Evolutionary conservation across 2,888 invertebrate genomes (phyloP), one percentile per base, ranked within the genome.

Genomic region (Dicranocentrus wangi): DNA sequence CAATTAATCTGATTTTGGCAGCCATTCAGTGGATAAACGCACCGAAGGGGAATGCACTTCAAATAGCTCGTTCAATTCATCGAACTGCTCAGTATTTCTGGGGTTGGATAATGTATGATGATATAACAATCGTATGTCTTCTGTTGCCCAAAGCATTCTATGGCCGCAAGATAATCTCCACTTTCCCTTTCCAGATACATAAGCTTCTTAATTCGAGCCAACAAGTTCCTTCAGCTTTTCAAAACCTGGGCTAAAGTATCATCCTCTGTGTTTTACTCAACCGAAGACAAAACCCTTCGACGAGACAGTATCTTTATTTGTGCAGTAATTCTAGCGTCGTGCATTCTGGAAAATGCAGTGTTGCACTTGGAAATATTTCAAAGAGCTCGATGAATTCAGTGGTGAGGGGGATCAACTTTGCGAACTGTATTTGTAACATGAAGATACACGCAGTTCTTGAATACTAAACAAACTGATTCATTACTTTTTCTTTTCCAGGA

Each of bases 271-370:
- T 25, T 51, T 10, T 86, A 77, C 70, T 65, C 79, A 13, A 39
- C 42, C 17, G 63, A 70, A n/a, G 86, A 86, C 65, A 60, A 27
- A 8, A 42, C 68, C 21, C 32, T 86, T 2, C 55, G 58, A 5
- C 82, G 81, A 10, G 83, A 83, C 58, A 81, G 83, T 10, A 81
- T 84, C 42, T 0, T 68, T 19, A 43, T 63, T 10, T 60, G 68
- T 32, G 17, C 27, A 3, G 19, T 72, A 0, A 39, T 82, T 15
- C 47, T 79, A 10, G 43, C 66, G 13, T 82, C 82, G 7, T 32
- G 70, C 7, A 51, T 82, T 1, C 28, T 79, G 27, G 82, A 82
- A 61, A 82, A 82, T 61, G 39, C 66, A 15, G 66, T 82, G 0
- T 63, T 82, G 19, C 70, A 82, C 27, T 17, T 82, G 51, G 73